Percentiles rank a stretch among this genome's conserved stretches.
phyloP scores from a whole-genome alignment of 2,888 invertebrate species.

The Cataglyphis livida region DNA sequence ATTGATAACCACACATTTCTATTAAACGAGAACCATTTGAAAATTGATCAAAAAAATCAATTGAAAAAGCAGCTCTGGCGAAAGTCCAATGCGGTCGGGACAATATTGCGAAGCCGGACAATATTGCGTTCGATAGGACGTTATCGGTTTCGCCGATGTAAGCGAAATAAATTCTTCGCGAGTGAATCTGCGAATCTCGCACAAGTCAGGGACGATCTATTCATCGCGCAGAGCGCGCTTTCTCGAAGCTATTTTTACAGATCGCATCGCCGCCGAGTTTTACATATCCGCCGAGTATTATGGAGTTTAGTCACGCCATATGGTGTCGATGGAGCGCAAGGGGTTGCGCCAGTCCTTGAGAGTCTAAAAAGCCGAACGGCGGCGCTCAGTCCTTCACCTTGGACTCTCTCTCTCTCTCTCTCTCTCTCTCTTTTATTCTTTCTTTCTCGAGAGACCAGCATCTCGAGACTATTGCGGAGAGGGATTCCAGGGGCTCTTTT shows the following conservation, averaged over 20 bases:
- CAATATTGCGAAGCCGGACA: not conserved
- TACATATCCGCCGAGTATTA: conserved; percentile 74
- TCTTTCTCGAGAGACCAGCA: conserved; percentile 60
- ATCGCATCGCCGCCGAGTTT: conserved; percentile 59
- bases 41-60: conserved; percentile 1
- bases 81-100: conserved; percentile 16
- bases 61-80: not conserved
- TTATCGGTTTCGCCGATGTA: conserved; percentile 28
- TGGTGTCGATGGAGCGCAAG: conserved; percentile 79
- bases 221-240: not conserved
- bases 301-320: conserved; percentile 79
- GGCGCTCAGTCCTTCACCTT: conserved; percentile 73
- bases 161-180: conserved; percentile 11
- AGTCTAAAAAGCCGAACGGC: conserved; percentile 70
- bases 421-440: not conserved
- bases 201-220: conserved; percentile 20
- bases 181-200: conserved; percentile 15
- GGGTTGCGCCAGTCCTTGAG: conserved; percentile 75
- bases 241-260: conserved; percentile 24
- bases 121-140: not conserved
- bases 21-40: not conserved
- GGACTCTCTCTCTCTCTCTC: conserved; percentile 14
- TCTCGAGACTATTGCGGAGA: conserved; percentile 70
- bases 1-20: not conserved
- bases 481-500: conserved; percentile 72